These are phyloP conservation scores for Catharus minimus DNA, from an alignment of 2,113 vertebrate species.

Conservation along the genomic window DNA sequence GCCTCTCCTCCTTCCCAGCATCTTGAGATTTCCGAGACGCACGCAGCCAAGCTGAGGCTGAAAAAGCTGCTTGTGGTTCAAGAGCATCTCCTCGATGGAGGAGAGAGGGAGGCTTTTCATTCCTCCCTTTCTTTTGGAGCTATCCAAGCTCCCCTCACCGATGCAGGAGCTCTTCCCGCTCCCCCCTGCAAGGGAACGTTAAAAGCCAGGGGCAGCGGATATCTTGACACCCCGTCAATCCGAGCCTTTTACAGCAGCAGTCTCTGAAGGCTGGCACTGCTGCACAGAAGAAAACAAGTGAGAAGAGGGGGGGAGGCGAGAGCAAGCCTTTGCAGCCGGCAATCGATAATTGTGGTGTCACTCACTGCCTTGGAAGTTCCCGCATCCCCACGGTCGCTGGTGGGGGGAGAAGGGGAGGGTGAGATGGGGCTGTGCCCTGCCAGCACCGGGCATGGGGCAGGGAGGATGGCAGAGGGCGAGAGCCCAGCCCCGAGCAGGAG, in stretches of 20 bases:
- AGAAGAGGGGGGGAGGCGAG: conserved; percentile 34
- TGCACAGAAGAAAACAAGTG: conserved; percentile 57
- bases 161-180: neutral
- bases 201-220: conserved; percentile 45
- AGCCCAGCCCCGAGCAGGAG: neutral
- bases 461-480: neutral
- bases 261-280: conserved; percentile 63
- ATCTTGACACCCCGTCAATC: conserved; percentile 66
- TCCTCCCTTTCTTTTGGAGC: conserved; percentile 18
- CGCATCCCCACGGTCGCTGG: conserved; percentile 9
- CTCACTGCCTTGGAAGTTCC: conserved; percentile 48
- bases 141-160: neutral
- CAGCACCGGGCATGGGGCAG: neutral
- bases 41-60: conserved; percentile 12
- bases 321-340: conserved; percentile 41
- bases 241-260: conserved; percentile 56
- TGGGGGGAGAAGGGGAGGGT: neutral
- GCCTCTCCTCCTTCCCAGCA: conserved; percentile 36
- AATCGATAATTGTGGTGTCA: conserved; percentile 63
- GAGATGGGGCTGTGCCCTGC: neutral
- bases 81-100: conserved; percentile 25
- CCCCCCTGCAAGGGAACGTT: conserved; percentile 32
- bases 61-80: conserved; percentile 47
- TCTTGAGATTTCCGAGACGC: conserved; percentile 12
- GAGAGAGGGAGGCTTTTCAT: conserved; percentile 21